Evolutionary conservation across 2,113 vertebrate genomes (phyloP).

Genomic region (Pseudorectes ferrugineus): DNA sequence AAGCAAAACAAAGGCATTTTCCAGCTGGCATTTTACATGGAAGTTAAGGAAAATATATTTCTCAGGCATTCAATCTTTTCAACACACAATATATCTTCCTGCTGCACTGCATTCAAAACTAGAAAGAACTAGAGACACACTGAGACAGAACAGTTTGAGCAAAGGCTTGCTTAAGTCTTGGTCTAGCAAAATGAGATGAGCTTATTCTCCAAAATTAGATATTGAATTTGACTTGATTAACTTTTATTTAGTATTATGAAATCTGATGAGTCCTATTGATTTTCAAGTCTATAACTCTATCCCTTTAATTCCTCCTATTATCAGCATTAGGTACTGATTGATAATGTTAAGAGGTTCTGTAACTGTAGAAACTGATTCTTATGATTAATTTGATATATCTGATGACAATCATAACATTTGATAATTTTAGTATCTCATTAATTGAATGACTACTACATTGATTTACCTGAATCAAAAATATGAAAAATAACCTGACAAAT

Average conservation of each 20-base stretch:
- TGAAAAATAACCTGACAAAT: conserved; percentile 14
- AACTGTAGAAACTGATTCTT: background rate
- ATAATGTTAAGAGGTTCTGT: background rate
- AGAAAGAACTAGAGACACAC: background rate
- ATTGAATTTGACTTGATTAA: background rate
- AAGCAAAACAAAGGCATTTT: background rate
- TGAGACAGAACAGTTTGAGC: background rate
- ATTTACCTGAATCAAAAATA: background rate
- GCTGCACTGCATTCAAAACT: background rate
- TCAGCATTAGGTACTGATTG: background rate
- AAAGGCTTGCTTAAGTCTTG: background rate
- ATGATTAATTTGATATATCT: background rate
- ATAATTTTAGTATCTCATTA: background rate
- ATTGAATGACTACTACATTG: background rate
- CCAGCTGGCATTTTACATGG: background rate
- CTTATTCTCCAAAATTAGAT: background rate
- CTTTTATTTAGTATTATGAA: conserved; percentile 15
- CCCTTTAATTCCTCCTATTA: background rate
- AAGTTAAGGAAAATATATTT: background rate
- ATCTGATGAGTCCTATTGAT: background rate
- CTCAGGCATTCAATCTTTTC: background rate
- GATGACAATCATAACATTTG: background rate
- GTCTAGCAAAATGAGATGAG: background rate
- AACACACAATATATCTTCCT: background rate
- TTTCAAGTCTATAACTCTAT: background rate